phyloP scores from a whole-genome alignment of 2,113 vertebrate genomes.

The Otus sunia region DNA sequence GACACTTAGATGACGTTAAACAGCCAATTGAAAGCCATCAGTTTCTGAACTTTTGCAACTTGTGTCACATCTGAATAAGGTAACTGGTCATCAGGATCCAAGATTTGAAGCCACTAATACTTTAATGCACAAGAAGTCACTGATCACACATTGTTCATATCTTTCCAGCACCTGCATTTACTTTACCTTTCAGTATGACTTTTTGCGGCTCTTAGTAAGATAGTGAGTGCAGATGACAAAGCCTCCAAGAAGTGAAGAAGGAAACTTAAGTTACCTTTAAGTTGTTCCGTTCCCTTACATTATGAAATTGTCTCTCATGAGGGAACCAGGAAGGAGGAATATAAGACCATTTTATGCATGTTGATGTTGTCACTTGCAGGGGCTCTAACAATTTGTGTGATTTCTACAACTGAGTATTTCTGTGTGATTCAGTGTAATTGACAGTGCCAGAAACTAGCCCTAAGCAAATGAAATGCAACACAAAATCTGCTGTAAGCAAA shows the following conservation, averaged over 20 bases:
- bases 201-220: not conserved
- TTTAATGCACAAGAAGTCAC: not conserved
- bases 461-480: constrained; percentile 45
- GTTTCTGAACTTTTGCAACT: not conserved
- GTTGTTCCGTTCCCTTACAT: not conserved
- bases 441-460: constrained; percentile 52
- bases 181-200: not conserved
- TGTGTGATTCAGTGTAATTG: constrained; percentile 44
- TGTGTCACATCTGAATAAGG: not conserved
- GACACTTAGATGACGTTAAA: not conserved
- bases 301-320: not conserved
- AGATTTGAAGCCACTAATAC: not conserved
- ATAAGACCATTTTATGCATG: not conserved
- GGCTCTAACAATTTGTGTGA: not conserved
- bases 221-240: not conserved
- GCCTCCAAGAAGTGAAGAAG: not conserved
- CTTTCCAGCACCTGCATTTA: not conserved
- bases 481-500: constrained; percentile 51
- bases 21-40: not conserved
- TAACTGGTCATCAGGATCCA: not conserved
- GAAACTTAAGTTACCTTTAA: not conserved
- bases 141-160: not conserved
- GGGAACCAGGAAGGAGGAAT: not conserved
- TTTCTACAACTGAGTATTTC: constrained; percentile 35
- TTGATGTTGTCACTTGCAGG: not conserved